Evolutionary conservation across 37 sponge, comb jelly and placozoan species (phyloP), one percentile per base, ranked within the genome.

Genomic region (Bolinopsis microptera): DNA sequence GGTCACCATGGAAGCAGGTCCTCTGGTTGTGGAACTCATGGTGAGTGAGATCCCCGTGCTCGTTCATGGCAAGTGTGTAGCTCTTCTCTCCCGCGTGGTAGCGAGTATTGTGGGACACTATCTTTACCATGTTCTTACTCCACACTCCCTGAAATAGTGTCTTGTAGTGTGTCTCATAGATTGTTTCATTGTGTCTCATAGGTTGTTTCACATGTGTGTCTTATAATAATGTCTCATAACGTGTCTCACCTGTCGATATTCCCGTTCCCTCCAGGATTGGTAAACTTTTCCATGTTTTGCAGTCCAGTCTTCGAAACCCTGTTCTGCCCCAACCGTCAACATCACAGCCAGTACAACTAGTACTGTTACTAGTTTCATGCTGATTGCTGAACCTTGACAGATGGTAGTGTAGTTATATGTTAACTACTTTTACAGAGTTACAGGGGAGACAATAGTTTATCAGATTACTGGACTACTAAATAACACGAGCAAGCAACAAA

Each of bases 21-120:
- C 32, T 31, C 35, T 77, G 80, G 5, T n/a, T 2, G 2, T n/a
- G 25, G 80, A 77, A 77, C 80, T 77, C 90, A 28, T 86, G 48
- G 36, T 24, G 24, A n/a, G 40, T n/a, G 3, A 86, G 48, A 39
- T 86, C 90, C 30, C 90, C 90, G 31, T 86, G 61, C 1, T 28
- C 30, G 90, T 86, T 86, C 90, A 86, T 86, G 16, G 36, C 90
- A 40, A 86, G 34, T 40, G 61, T 86, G 90, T 86, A 86, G 48
- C n/a, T 40, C 41, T 39, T 86, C 90, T 86, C 90, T 41, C 90
- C 90, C 48, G 24, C 39, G 16, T 36, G 41, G 61, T 86, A 34
- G 3, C 5, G 41, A 2, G 25, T 34, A 48, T 86, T 86, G 90
- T 86, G 90, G 0, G 26, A 27, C 90, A 28, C 5, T 18, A 86